Evolutionary conservation across 2,888 invertebrate species (phyloP).

Genomic region (Anodontia alba): DNA sequence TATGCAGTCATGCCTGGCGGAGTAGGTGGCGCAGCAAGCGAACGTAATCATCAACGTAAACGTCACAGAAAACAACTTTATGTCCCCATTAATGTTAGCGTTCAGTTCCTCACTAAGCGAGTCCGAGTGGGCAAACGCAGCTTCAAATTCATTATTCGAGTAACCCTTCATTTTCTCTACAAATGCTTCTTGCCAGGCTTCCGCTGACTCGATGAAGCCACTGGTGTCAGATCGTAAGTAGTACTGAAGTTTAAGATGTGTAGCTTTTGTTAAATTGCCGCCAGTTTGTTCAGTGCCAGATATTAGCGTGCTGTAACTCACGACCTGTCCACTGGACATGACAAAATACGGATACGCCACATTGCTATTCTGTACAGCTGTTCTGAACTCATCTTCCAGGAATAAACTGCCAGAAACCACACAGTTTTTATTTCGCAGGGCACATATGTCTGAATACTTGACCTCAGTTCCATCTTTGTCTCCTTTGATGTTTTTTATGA

Average conservation of each 20-base stretch:
- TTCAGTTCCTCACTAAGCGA: conserved; percentile 57
- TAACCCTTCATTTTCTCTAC: conserved; percentile 33
- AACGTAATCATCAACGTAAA: conserved; percentile 63
- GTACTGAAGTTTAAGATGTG: conserved; percentile 37
- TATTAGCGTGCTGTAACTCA: conserved; percentile 14
- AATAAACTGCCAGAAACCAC: conserved; percentile 45
- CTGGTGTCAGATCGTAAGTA: conserved; percentile 42
- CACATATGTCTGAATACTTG: conserved; percentile 38
- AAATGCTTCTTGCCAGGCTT: conserved; percentile 49
- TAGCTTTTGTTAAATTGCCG: conserved; percentile 38
- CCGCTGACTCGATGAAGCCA: conserved; percentile 11
- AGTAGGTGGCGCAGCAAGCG: conserved; percentile 50
- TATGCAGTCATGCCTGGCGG: conserved; percentile 24
- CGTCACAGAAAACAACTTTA: conserved; percentile 51
- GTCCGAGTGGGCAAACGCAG: conserved; percentile 43
- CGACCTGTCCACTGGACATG: neutral
- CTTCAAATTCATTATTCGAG: conserved; percentile 26
- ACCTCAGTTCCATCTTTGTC: conserved; percentile 17
- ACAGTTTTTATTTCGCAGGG: conserved; percentile 32
- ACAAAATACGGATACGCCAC: conserved; percentile 50
- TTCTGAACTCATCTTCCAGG: conserved; percentile 21
- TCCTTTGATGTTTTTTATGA: conserved; percentile 13
- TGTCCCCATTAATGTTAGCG: conserved; percentile 54
- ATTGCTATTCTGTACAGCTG: neutral
- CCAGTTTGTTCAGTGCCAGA: conserved; percentile 18